These are phyloP conservation scores for Pseudomugil tenellus DNA, from an alignment of 2,797 vertebrate species.

Conservation along the genomic window DNA sequence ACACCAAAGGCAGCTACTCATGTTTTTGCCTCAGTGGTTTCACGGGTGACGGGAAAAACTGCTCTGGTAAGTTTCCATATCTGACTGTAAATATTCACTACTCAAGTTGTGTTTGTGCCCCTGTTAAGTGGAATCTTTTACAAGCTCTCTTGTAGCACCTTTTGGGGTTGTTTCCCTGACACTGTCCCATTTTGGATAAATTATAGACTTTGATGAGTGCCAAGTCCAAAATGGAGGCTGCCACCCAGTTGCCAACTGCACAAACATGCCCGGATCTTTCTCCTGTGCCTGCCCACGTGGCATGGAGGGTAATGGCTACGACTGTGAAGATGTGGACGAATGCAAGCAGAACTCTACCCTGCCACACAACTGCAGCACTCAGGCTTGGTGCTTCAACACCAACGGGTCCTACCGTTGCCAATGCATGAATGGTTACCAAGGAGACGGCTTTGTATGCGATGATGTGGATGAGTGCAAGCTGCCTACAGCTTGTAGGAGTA, in stretches of 20 bases:
- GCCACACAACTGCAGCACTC: constrained; percentile 78
- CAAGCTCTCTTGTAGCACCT: constrained; percentile 63
- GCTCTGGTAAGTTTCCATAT: constrained; percentile 78
- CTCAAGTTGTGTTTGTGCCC: constrained; percentile 8
- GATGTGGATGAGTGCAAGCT: constrained; percentile 84
- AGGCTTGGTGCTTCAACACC: constrained; percentile 80
- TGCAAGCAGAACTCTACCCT: constrained; percentile 73
- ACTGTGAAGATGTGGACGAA: constrained; percentile 85
- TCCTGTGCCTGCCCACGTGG: constrained; percentile 81
- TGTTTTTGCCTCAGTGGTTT: constrained; percentile 85
- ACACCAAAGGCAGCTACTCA: constrained; percentile 79
- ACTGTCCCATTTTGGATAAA: constrained; percentile 88
- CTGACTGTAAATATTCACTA: background rate
- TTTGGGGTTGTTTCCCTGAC: constrained; percentile 80
- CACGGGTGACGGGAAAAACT: constrained; percentile 83
- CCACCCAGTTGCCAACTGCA: constrained; percentile 82
- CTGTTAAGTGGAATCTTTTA: constrained; percentile 48
- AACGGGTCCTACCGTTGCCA: constrained; percentile 81
- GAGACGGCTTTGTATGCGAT: constrained; percentile 79
- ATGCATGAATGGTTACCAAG: constrained; percentile 80
- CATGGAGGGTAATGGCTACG: constrained; percentile 79
- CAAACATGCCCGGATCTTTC: constrained; percentile 82
- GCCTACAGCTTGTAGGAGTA: constrained; percentile 61
- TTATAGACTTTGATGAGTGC: constrained; percentile 92
- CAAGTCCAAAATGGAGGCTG: constrained; percentile 85